Evolutionary conservation across 2,113 vertebrate genomes (phyloP).

Genomic region (Symphodus melops): DNA sequence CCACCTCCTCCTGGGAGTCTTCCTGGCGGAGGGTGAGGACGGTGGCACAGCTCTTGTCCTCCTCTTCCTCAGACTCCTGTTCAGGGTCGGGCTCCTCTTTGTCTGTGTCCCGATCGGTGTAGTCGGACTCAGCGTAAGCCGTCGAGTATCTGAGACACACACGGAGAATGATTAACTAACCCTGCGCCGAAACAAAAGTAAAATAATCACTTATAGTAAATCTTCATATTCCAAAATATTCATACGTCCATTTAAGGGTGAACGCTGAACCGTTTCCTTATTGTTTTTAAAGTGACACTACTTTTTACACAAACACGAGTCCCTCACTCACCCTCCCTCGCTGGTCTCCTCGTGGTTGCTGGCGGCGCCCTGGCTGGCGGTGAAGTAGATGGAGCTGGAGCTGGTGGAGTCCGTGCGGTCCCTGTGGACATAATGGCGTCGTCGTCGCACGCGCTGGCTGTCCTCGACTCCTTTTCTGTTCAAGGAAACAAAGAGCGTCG

Average conservation of each 20-base stretch:
- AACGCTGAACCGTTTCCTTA: too few relatives aligned
- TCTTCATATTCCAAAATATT: too few relatives aligned
- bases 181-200: too few relatives aligned
- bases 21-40: constrained; percentile 82
- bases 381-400: constrained; percentile 96
- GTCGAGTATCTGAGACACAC: constrained; percentile 87
- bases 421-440: constrained; percentile 79
- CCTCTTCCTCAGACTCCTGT: constrained; percentile 72
- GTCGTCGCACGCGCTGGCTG: constrained; percentile 82
- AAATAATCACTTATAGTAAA: too few relatives aligned
- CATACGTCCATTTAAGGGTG: too few relatives aligned
- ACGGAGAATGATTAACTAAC: too few relatives aligned
- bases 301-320: not conserved
- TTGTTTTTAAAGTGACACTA: too few relatives aligned
- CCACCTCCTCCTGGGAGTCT: constrained; percentile 74
- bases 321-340: constrained; percentile 88
- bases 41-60: constrained; percentile 89
- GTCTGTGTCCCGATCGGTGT: constrained; percentile 88
- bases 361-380: constrained; percentile 83
- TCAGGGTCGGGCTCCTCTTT: constrained; percentile 78
- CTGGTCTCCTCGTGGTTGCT: constrained; percentile 88
- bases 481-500: not conserved
- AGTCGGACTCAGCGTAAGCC: constrained; percentile 93
- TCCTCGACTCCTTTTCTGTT: constrained; percentile 90
- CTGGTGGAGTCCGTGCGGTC: constrained; percentile 91